Evolutionary conservation across 2,113 vertebrate species (phyloP), one percentile per base, ranked within the genome.

Genomic region (Gnathonemus echidnorhynchus): DNA sequence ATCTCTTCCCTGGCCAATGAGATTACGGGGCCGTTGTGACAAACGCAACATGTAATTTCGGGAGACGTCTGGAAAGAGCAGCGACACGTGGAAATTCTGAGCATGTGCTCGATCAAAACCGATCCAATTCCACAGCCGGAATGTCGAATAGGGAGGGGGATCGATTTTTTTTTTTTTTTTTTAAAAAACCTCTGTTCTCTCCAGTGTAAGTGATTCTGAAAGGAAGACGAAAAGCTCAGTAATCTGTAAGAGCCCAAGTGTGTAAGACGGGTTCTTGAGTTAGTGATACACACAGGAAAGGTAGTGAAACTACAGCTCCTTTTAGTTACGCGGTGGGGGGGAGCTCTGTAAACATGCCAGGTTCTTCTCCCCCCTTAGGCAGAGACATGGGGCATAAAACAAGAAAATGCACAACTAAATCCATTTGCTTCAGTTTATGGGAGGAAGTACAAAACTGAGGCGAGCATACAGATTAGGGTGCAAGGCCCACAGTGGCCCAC

Each of bases 11-110:
- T 1, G 27, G 74, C 86, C 92, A 92, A 90, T 92, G 74, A 92
- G 91, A 95, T 94, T 91, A 92, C 87, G 84, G 90, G 91, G 88
- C 83, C 6, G 45, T 85, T 90, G 92, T 94, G 93, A 94, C 90
- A 91, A 94, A 95, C 93, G 93, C 49, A 89, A 92, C 90, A 87
- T 91, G 89, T 94, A 93, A 95, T 95, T 95, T 93, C 91, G 88
- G 27, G 49, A 90, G 95, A 94, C 93, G 80, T 92, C 80, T 85
- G 89, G 87, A 93, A 95, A 94, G 62, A 91, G 91, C 94, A 93
- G 93, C 93, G 91, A 92, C 91, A 88, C 50, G 88, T 89, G 90
- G 86, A 93, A 70, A 90, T 89, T 42, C 92, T 92, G 92, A 90
- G 91, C 88, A 90, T 66, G 3, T 46, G 90, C 70, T 89, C 62